Evolutionary conservation across 30 jellyfish, hydroid and myxozoan species (phyloP).

Genomic region (Pelagia noctiluca): DNA sequence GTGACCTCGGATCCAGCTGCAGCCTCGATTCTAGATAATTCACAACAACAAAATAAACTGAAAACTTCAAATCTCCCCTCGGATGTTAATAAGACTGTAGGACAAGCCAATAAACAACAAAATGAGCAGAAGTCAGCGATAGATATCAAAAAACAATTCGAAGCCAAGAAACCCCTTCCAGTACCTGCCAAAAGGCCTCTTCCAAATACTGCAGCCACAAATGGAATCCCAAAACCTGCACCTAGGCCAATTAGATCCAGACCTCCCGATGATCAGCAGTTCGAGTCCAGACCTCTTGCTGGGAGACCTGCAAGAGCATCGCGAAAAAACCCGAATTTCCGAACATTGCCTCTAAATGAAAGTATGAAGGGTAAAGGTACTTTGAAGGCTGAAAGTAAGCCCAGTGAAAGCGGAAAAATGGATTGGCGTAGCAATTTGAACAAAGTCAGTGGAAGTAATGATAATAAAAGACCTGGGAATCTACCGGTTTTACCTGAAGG

Average conservation of each 20-base stretch:
- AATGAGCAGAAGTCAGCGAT: too few species aligned
- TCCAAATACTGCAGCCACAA: neutral
- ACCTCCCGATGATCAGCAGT: constrained; percentile 23
- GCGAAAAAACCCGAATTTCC: constrained; percentile 69
- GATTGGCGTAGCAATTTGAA: constrained; percentile 38
- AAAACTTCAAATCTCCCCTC: neutral
- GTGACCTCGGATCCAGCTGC: neutral
- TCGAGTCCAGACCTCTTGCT: constrained; percentile 12
- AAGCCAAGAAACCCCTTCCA: neutral
- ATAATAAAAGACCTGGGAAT: neutral
- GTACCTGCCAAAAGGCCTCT: constrained; percentile 1
- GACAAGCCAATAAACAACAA: neutral
- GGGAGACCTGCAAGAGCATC: constrained; percentile 44
- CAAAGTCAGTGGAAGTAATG: constrained; percentile 3
- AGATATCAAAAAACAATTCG: neutral
- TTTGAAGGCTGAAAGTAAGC: constrained; percentile 28
- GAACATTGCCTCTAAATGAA: constrained; percentile 67
- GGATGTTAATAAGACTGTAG: neutral
- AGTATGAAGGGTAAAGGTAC: too few species aligned
- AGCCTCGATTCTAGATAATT: neutral
- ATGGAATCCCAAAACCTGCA: constrained; percentile 47
- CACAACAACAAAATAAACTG: neutral
- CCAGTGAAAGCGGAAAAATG: neutral
- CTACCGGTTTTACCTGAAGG: neutral
- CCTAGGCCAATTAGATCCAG: constrained; percentile 43